These are phyloP conservation scores for Acanthiza pusilla DNA, from an alignment of 2,797 vertebrate genomes.

Conservation along the genomic window DNA sequence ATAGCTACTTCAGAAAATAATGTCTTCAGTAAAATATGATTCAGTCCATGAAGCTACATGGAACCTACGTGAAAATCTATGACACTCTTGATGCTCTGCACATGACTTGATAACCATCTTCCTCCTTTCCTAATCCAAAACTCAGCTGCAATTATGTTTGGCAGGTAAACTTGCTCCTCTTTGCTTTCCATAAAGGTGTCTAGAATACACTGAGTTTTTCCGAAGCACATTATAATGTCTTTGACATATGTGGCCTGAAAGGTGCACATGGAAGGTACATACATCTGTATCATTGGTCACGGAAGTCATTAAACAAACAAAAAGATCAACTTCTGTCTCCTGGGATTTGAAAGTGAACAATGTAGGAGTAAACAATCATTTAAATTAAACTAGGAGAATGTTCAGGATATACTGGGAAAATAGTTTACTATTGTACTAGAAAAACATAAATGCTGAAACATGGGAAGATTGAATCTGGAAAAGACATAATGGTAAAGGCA, in stretches of 20 bases:
- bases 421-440: too few species aligned
- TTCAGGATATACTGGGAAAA: neutral
- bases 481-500: neutral
- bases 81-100: neutral
- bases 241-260: neutral
- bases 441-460: neutral
- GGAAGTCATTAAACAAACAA: neutral
- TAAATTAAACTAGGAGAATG: neutral
- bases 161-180: neutral
- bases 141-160: neutral
- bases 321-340: neutral
- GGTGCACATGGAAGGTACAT: neutral
- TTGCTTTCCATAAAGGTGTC: neutral
- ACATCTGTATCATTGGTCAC: neutral
- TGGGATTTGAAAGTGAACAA: neutral
- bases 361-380: neutral
- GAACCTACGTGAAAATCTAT: neutral
- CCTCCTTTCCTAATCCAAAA: neutral
- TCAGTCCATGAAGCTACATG: neutral
- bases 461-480: neutral
- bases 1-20: neutral
- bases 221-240: neutral
- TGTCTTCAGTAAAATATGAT: neutral
- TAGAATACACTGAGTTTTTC: neutral
- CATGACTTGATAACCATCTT: neutral